Evolutionary conservation across 2,888 invertebrate genomes (phyloP).

Genomic region (Drosophila peninsularis): DNA sequence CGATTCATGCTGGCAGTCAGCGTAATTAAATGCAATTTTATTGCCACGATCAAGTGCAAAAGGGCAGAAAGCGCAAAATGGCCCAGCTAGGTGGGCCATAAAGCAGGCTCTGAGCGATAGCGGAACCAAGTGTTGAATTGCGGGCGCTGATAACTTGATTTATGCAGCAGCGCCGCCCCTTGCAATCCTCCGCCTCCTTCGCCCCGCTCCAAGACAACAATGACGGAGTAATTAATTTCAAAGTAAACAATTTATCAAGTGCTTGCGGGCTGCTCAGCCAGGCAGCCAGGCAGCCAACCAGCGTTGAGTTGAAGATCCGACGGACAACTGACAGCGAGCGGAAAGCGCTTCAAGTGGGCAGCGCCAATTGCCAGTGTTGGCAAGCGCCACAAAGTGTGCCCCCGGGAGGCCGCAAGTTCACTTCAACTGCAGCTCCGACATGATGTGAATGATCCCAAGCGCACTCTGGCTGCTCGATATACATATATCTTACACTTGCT

Average conservation of each 20-base stretch:
- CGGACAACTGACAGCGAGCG: slow-evolving; percentile 33
- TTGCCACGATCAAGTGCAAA: slow-evolving; percentile 71
- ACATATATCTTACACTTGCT: neutral
- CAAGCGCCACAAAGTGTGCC: slow-evolving; percentile 47
- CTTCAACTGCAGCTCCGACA: slow-evolving; percentile 24
- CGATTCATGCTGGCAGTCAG: slow-evolving; percentile 19
- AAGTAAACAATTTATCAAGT: slow-evolving; percentile 80
- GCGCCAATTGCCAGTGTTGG: slow-evolving; percentile 51
- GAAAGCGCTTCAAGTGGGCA: slow-evolving; percentile 50
- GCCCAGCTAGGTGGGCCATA: slow-evolving; percentile 58
- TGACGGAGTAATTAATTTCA: slow-evolving; percentile 77
- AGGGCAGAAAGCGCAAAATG: slow-evolving; percentile 55
- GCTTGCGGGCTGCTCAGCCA: slow-evolving; percentile 42
- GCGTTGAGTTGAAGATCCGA: slow-evolving; percentile 42
- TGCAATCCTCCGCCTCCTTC: slow-evolving; percentile 1
- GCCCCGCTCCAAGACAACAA: slow-evolving; percentile 59
- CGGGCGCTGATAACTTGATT: slow-evolving; percentile 79
- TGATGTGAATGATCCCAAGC: slow-evolving; percentile 14
- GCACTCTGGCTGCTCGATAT: neutral
- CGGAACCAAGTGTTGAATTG: slow-evolving; percentile 69
- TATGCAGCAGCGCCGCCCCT: slow-evolving; percentile 64
- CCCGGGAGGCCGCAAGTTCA: slow-evolving; percentile 16
- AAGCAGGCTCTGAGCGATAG: slow-evolving; percentile 27
- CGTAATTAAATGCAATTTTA: slow-evolving; percentile 80
- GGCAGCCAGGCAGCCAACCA: slow-evolving; percentile 33